A percentile compares a stretch with the other conserved stretches of the same genome.
Evolutionary conservation across 2,113 vertebrate genomes (phyloP).

Genomic region (Peromyscus maniculatus): DNA sequence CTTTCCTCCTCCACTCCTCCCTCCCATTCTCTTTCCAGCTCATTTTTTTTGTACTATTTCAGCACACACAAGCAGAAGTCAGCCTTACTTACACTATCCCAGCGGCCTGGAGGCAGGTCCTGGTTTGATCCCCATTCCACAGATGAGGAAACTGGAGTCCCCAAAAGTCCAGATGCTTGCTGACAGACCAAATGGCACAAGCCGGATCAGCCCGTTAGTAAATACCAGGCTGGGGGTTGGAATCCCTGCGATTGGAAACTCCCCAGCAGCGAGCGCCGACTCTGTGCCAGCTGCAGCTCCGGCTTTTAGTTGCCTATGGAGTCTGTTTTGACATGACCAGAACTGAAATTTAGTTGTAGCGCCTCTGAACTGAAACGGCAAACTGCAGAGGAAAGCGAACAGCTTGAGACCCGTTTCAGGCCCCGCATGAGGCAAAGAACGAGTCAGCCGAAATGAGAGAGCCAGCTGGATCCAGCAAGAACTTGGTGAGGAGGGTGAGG

Average conservation of each 20-base stretch:
- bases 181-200: background rate
- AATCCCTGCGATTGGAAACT: background rate
- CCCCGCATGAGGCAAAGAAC: slow-evolving; percentile 39
- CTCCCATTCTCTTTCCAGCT: background rate
- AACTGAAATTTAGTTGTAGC: slow-evolving; percentile 55
- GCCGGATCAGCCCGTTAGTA: background rate
- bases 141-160: background rate
- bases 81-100: background rate
- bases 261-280: background rate
- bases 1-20: background rate
- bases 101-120: background rate
- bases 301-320: slow-evolving; percentile 22
- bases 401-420: slow-evolving; percentile 73
- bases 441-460: slow-evolving; percentile 64
- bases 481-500: slow-evolving; percentile 16
- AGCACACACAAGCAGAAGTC: background rate
- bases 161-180: background rate
- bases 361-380: slow-evolving; percentile 56
- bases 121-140: background rate
- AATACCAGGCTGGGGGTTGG: background rate
- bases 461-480: slow-evolving; percentile 73
- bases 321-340: slow-evolving; percentile 74
- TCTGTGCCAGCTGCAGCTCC: background rate
- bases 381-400: slow-evolving; percentile 68
- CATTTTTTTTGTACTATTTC: background rate